These are phyloP conservation scores for Myrmophylax atrothorax DNA, from an alignment of 2,113 vertebrate genomes.

Conservation along the genomic window DNA sequence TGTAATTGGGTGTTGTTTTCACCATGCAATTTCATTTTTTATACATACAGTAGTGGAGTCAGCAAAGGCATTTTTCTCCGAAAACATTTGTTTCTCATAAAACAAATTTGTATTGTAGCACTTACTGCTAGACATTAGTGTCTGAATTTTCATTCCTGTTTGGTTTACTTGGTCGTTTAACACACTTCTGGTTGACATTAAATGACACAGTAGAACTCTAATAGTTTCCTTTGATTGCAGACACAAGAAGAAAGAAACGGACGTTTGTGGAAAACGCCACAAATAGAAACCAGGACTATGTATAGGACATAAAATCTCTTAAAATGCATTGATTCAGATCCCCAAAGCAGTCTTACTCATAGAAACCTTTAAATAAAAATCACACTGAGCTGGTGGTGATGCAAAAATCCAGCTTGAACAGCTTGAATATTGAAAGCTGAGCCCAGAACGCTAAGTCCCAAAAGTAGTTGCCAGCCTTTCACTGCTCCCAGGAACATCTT, in stretches of 20 bases:
- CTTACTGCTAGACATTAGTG: not conserved
- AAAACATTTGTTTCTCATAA: not conserved
- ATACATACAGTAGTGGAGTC: not conserved
- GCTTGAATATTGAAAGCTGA: not conserved
- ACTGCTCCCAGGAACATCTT: not conserved
- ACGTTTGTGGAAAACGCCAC: not conserved
- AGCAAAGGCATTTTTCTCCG: not conserved
- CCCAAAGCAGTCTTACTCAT: not conserved
- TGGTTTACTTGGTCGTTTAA: not conserved
- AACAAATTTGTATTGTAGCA: not conserved
- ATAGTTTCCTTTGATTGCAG: not conserved
- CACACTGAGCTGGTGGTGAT: not conserved
- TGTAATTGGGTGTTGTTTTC: not conserved
- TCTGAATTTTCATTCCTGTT: not conserved
- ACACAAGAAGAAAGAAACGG: not conserved
- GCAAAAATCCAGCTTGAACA: not conserved
- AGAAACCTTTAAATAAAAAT: not conserved
- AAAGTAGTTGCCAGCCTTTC: not conserved
- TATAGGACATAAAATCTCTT: not conserved
- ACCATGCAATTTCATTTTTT: not conserved
- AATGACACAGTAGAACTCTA: rapidly evolving
- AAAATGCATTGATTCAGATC: not conserved
- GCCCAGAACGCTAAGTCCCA: not conserved
- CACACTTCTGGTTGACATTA: not conserved
- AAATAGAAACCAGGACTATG: not conserved